phyloP scores from a whole-genome alignment of 2,113 vertebrate species.

The Tragelaphus buxtoni region DNA sequence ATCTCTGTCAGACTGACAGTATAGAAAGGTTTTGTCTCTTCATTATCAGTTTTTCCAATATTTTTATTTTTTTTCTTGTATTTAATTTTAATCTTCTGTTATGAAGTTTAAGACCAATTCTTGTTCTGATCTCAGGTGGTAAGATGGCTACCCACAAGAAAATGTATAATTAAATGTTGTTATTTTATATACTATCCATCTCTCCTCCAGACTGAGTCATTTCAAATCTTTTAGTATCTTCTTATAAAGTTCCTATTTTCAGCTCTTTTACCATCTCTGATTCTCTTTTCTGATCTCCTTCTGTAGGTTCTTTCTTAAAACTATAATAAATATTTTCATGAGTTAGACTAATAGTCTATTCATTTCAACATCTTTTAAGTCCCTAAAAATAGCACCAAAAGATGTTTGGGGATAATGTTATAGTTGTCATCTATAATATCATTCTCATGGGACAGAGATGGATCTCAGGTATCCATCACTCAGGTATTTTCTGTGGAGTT shows the following conservation, averaged over 20 bases:
- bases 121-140: neutral
- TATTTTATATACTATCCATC: neutral
- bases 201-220: neutral
- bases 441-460: neutral
- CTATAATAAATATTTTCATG: slow-evolving; percentile 10
- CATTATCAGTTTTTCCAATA: neutral
- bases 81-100: slow-evolving; percentile 32
- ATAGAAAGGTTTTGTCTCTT: neutral
- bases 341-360: neutral
- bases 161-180: neutral
- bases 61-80: neutral
- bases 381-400: neutral
- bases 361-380: slow-evolving; percentile 15
- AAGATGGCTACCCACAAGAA: neutral
- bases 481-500: slow-evolving; percentile 4
- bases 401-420: neutral
- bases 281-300: slow-evolving; percentile 6
- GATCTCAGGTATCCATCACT: neutral
- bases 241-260: neutral
- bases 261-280: neutral
- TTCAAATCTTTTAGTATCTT: neutral
- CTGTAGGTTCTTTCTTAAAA: slow-evolving; percentile 4
- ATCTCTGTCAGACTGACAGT: neutral
- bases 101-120: neutral
- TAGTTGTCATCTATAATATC: neutral